Evolutionary conservation across 2,888 invertebrate species (phyloP), one percentile per base, ranked within the genome.

Genomic region (Nomada ferruginata): DNA sequence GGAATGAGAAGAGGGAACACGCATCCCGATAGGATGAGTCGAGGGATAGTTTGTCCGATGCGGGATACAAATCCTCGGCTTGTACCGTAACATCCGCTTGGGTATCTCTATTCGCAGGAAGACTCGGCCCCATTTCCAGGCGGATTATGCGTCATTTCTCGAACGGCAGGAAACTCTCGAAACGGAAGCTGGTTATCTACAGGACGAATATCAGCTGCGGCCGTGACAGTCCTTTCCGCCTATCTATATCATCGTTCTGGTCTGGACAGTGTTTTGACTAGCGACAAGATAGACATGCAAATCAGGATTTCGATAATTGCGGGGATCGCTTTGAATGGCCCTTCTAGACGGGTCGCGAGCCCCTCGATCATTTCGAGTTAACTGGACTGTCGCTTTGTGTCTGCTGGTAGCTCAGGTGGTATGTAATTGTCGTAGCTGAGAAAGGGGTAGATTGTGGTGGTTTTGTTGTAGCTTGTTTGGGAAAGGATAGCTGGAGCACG

Each of bases 121-220:
- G 70, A 70, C 57, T 47, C 64, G 53, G 63, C 69, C 64, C 72
- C 70, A 60, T 78, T 79, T 72, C 81, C 64, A 53, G 20, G 66
- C 18, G 81, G 76, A 83, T 86, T 86, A 85, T 86, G 81, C 80
- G 77, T 86, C 79, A 80, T 82, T 85, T 79, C 81, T 64, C 78
- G 81, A 61, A 63, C 50, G 70, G 57, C 84, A 72, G 88, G 88
- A 82, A 82, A 29, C 68, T 44, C 61, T 68, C 64, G 68, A 68
- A 88, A 82, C 81, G 84, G 86, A 81, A 84, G 79, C 81, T 59
- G 71, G 84, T 85, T 85, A 85, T 87, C 87, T 76, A 42, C 20
- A 55, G 79, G 73, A 55, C 60, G 68, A 72, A 74, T 71, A 80
- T 83, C 83, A 83, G 60, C 61, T 83, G 60, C 64, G 59, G 29